Conservation (phyloP, 2,888 invertebrate genomes). For the Spicauda simplicius region DNA sequence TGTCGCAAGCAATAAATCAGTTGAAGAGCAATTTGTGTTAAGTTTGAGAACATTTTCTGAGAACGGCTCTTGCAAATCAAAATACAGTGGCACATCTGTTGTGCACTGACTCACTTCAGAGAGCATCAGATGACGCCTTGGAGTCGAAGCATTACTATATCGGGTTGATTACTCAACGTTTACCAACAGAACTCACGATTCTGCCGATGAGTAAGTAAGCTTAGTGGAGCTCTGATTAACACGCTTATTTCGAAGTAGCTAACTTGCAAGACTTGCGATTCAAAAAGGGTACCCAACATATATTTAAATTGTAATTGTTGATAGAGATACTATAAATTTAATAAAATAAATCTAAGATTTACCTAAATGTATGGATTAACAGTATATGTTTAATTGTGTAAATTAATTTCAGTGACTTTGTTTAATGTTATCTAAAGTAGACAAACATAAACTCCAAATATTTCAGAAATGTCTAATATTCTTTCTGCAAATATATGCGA, state of each 20-base stretch:
- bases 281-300: too few species aligned
- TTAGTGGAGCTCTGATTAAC: conserved; percentile 27
- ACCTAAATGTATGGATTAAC: too few species aligned
- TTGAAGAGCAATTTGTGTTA: conserved; percentile 22
- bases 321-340: too few species aligned
- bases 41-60: conserved; percentile 13
- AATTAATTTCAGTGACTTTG: too few species aligned
- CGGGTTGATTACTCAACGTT: conserved; percentile 70
- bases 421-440: too few species aligned
- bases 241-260: conserved; percentile 17
- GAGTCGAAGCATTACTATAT: conserved; percentile 62
- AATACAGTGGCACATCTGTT: conserved; percentile 56
- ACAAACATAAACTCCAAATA: too few species aligned
- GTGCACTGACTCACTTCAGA: conserved; percentile 60
- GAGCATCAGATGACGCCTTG: conserved; percentile 52
- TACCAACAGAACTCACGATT: conserved; percentile 30
- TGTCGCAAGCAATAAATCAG: conserved; percentile 18
- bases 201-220: conserved; percentile 39
- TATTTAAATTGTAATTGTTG: too few species aligned
- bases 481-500: too few species aligned
- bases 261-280: too few species aligned
- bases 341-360: too few species aligned
- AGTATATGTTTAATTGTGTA: too few species aligned
- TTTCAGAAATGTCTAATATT: too few species aligned
- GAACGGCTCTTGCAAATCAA: conserved; percentile 19